phyloP scores from a whole-genome alignment of 2,888 invertebrate genomes.

The Clepsis dumicolana region DNA sequence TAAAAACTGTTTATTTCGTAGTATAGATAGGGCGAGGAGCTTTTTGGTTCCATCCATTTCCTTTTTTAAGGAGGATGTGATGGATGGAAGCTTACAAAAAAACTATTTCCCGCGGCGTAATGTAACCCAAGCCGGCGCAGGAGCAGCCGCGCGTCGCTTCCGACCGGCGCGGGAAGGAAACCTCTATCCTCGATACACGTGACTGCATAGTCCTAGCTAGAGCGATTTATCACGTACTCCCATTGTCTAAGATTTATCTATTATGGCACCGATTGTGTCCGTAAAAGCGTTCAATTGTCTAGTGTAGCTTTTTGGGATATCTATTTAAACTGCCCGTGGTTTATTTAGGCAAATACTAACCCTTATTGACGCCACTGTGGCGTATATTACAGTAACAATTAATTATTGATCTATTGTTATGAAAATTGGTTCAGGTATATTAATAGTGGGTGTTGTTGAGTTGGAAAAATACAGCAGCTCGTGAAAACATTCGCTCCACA shows the following conservation, averaged over 20 bases:
- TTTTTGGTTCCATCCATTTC: constrained; percentile 55
- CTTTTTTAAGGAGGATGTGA: constrained; percentile 61
- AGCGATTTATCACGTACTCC: constrained; percentile 3
- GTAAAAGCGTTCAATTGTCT: constrained; percentile 11
- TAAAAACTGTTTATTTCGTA: too few relatives aligned
- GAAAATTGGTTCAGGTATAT: not conserved
- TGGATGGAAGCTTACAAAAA: constrained; percentile 59
- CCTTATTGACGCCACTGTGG: not conserved
- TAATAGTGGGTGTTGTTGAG: not conserved
- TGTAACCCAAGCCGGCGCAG: constrained; percentile 38
- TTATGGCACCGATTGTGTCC: not conserved
- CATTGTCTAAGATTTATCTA: constrained; percentile 7
- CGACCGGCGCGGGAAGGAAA: constrained; percentile 62
- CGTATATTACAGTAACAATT: constrained; percentile 4
- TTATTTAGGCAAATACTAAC: not conserved
- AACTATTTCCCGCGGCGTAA: constrained; percentile 46
- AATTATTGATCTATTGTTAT: constrained; percentile 15
- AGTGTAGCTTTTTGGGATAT: not conserved
- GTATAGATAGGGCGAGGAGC: not conserved
- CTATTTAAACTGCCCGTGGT: not conserved
- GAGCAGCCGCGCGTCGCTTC: constrained; percentile 60
- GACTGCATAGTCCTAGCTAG: not conserved
- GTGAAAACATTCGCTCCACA: constrained; percentile 7
- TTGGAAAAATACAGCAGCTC: not conserved
- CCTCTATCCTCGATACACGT: constrained; percentile 25